Base-by-base conservation (phyloP, 2,888 invertebrate species). In the Melitaea athalia region DNA sequence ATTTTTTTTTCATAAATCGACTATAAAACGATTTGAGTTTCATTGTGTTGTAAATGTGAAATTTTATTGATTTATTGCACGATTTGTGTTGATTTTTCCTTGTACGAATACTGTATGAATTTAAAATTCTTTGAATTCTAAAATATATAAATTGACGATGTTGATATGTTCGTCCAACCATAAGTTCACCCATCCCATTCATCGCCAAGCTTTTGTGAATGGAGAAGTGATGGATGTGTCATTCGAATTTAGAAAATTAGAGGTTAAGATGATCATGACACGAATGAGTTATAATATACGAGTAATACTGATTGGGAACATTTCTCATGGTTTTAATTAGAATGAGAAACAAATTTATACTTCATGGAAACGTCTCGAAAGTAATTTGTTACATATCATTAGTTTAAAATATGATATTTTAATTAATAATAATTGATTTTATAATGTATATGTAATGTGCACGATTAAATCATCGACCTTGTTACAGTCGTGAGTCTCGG, bases 391-490 rank as follows among this genome's bases (percentile, higher is more conserved):
- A 60, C 52, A 43, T 38, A 42, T 15, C 31, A 55, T 55, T 57
- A 43, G 4, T 61, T 43, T 42, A 15, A 52, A 45, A 57, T 62
- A 77, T 76, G 72, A 63, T 71, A 71, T 69, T 78, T 76, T 38
- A 38, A 38, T 38, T 24, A 38, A 38, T 38, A 38, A 38, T 38
- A 79, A 76, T 68, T 68, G 62, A 59, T 62, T 67, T 64, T 68
- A 64, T 66, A 59, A 59, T 63, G 33, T 52, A 63, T 33, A 68
- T 33, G 24, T 24, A 31, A 24, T 53, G 70, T 69, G 67, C 63
- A 70, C 71, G 65, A 67, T 72, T 63, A 63, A 69, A 68, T 63
- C 49, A 69, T 67, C 64, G 72, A 70, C 73, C 74, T 75, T 75
- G 72, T 59, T 45, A 15, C 24, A 64, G 59, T 70, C 73, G 69